A percentile compares a stretch with the other conserved stretches of the same genome.
Conservation (phyloP, 35 echinoderm and acorn worm genomes). For the Heliocidaris erythrogramma region DNA sequence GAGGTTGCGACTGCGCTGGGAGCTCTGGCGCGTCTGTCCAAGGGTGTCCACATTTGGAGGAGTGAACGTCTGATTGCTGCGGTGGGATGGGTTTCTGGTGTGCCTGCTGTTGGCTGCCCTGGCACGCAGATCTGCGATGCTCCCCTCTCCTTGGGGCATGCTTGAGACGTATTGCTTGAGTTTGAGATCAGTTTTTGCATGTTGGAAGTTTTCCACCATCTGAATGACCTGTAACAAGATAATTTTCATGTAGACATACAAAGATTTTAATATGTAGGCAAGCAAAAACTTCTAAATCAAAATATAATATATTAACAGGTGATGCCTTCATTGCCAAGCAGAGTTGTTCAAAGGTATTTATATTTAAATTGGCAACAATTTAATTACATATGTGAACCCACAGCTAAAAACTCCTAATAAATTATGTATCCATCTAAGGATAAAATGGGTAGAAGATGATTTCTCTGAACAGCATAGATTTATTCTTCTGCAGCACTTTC, state of each 20-base stretch:
- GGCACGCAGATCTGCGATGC: neutral
- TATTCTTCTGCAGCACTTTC: too few species aligned
- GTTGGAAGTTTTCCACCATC: constrained; percentile 78
- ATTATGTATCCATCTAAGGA: too few species aligned
- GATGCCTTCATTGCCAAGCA: too few species aligned
- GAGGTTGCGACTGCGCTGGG: constrained; percentile 37
- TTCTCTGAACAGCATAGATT: too few species aligned
- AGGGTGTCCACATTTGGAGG: neutral
- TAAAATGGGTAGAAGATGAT: too few species aligned
- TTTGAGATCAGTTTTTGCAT: constrained; percentile 71
- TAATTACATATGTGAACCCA: too few species aligned
- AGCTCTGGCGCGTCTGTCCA: neutral
- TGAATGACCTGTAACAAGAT: constrained; percentile 42
- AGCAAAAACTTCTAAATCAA: too few species aligned
- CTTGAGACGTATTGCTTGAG: constrained; percentile 64
- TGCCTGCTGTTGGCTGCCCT: neutral
- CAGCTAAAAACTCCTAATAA: too few species aligned
- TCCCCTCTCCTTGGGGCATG: constrained; percentile 43
- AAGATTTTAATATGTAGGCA: too few species aligned
- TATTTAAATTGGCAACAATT: too few species aligned
- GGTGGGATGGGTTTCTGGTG: neutral
- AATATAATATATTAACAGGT: too few species aligned
- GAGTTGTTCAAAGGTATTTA: too few species aligned
- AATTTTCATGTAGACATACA: neutral
- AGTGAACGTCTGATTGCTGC: neutral